These are phyloP conservation scores for Sakesphorus luctuosus DNA, from an alignment of 2,113 vertebrate species.

Conservation along the genomic window DNA sequence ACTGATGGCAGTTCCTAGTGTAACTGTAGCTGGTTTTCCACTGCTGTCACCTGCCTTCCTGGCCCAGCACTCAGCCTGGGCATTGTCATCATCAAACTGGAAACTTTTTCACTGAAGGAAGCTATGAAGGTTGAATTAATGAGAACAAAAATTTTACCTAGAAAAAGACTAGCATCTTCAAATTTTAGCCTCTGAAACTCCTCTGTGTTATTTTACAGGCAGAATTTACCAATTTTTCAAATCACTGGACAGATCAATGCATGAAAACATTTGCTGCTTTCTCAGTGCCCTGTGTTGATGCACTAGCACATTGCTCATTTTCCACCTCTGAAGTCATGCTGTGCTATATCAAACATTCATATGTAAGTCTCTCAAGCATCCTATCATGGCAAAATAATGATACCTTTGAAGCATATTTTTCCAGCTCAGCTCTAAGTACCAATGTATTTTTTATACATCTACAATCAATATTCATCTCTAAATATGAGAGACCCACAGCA, in stretches of 20 bases:
- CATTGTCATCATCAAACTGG: not conserved
- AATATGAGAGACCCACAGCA: not conserved
- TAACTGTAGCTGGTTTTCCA: not conserved
- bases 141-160: not conserved
- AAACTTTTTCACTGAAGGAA: not conserved
- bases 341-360: constrained; percentile 6
- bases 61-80: not conserved
- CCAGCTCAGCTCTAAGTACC: not conserved
- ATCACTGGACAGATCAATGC: not conserved
- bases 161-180: not conserved
- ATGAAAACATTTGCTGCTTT: not conserved
- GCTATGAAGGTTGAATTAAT: not conserved
- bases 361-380: not conserved
- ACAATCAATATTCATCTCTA: not conserved
- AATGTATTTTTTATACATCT: not conserved
- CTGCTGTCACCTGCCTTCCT: not conserved
- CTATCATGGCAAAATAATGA: not conserved
- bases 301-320: not conserved
- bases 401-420: not conserved
- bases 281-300: not conserved
- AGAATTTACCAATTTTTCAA: not conserved
- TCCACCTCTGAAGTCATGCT: not conserved
- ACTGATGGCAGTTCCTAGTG: not conserved
- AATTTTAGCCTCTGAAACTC: not conserved
- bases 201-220: not conserved